Base-by-base conservation (phyloP, 2,888 invertebrate species). In the Nymphalis polychloros region DNA sequence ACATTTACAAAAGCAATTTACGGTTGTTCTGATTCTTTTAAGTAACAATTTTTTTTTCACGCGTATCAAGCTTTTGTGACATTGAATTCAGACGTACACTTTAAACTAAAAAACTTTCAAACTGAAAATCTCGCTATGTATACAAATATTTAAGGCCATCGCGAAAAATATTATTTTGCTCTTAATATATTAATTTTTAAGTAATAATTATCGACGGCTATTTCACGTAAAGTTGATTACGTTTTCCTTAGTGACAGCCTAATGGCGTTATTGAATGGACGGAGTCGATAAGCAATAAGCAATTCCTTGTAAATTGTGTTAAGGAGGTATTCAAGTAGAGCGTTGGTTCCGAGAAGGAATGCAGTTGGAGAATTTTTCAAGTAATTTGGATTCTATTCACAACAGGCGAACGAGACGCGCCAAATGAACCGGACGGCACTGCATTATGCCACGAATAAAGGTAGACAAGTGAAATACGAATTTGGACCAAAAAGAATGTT, bases 321-420 rank as follows among this genome's bases (percentile, higher is more conserved):
- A 75, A 72, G 70, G 73, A 81, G 75, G 77, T 78, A 80, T 81
- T 81, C 80, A 79, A 84, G 78, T 75, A 77, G 73, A 79, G 78
- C 78, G 76, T 79, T 77, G 76, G 71, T 70, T 65, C 76, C 74
- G 71, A 72, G 70, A 64, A 75, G 77, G 78, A 79, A 83, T 85
- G 84, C 84, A 83, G 78, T 82, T 72, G 72, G 76, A 78, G 84
- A 84, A 85, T 87, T 88, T 87, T 89, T 85, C 86, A 81, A 87
- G 87, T 87, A 85, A 89, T 90, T 89, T 88, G 81, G 85, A 90
- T 89, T 89, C 89, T 84, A 88, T 90, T 88, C 89, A 90, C 88
- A 87, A 85, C 84, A 83, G 80, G 73, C 77, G 75, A 75, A 79
- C 80, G 79, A 81, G 83, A 79, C 80, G 81, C 75, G 84, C 82